Evolutionary conservation across 2,113 vertebrate species (phyloP).

Genomic region (Hippocampus comes): DNA sequence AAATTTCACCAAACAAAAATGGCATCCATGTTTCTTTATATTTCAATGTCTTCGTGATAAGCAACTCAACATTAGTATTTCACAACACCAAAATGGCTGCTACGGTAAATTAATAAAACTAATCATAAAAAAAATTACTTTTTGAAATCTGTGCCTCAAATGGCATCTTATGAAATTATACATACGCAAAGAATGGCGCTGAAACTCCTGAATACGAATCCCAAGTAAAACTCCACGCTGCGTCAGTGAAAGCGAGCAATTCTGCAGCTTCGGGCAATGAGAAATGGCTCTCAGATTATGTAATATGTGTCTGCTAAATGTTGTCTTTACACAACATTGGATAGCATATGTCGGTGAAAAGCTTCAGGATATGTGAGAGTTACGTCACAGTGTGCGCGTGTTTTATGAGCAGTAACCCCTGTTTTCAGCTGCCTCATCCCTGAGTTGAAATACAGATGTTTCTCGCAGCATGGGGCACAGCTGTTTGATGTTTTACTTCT

Average conservation of each 20-base stretch:
- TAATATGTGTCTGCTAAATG: constrained; percentile 51
- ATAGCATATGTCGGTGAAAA: constrained; percentile 46
- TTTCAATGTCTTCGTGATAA: too few relatives aligned
- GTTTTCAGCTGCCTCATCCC: constrained; percentile 24
- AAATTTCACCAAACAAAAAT: too few relatives aligned
- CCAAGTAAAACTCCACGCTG: not conserved
- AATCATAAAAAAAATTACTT: too few relatives aligned
- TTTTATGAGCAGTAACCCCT: constrained; percentile 24
- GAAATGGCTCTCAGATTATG: constrained; percentile 23
- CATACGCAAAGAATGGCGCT: not conserved
- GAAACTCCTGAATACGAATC: not conserved
- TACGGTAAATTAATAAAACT: too few relatives aligned
- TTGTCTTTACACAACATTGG: constrained; percentile 50
- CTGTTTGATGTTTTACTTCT: constrained; percentile 18
- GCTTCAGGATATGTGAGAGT: constrained; percentile 13
- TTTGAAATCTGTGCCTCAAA: too few relatives aligned
- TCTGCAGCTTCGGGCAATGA: constrained; percentile 2
- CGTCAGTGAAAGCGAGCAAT: constrained; percentile 1
- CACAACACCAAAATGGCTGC: too few relatives aligned
- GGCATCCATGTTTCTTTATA: too few relatives aligned
- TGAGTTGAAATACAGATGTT: not conserved
- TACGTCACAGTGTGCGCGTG: constrained; percentile 22
- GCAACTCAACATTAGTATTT: too few relatives aligned
- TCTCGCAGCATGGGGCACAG: constrained; percentile 24
- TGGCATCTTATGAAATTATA: too few relatives aligned